Percentiles rank a stretch among this genome's conserved stretches.
Conservation (phyloP, 2,113 vertebrate species). For the Sturnira hondurensis region DNA sequence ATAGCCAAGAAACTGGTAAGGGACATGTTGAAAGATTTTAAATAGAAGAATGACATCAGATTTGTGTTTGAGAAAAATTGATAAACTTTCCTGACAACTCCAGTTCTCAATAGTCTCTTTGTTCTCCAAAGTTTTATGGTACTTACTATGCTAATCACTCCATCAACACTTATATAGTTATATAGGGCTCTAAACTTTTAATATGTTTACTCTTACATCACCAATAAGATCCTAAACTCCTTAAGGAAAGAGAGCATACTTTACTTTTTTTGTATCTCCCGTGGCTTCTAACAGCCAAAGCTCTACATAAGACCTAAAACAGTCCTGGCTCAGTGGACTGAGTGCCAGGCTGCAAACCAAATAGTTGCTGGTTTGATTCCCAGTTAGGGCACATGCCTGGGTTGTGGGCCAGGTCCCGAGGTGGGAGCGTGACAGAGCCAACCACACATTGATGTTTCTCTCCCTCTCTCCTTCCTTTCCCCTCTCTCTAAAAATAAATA, state of each 20-base stretch:
- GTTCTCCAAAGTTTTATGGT: conserved; percentile 8
- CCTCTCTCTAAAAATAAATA: too few relatives aligned
- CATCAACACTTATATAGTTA: conserved; percentile 2
- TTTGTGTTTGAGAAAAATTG: conserved; percentile 5
- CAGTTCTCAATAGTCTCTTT: conserved; percentile 22
- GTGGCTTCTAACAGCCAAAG: not conserved
- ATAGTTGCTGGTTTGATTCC: too few relatives aligned
- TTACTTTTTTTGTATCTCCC: not conserved
- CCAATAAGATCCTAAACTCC: conserved; percentile 21
- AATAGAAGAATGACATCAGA: not conserved
- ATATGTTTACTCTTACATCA: conserved; percentile 28
- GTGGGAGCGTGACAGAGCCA: too few relatives aligned
- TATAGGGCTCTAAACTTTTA: not conserved
- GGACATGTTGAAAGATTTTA: not conserved
- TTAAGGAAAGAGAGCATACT: not conserved
- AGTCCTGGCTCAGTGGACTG: too few relatives aligned
- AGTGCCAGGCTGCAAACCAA: too few relatives aligned
- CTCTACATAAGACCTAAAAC: not conserved
- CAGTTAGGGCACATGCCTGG: too few relatives aligned
- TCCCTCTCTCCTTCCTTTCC: too few relatives aligned
- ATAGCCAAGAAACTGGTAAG: not conserved
- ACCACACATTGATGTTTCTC: too few relatives aligned
- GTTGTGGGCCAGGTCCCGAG: too few relatives aligned
- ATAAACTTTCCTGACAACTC: not conserved
- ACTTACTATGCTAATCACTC: conserved; percentile 25